Percentiles rank a stretch among this genome's conserved stretches.
Evolutionary conservation across 2,113 vertebrate species (phyloP).

Genomic region (Dasyurus viverrinus): DNA sequence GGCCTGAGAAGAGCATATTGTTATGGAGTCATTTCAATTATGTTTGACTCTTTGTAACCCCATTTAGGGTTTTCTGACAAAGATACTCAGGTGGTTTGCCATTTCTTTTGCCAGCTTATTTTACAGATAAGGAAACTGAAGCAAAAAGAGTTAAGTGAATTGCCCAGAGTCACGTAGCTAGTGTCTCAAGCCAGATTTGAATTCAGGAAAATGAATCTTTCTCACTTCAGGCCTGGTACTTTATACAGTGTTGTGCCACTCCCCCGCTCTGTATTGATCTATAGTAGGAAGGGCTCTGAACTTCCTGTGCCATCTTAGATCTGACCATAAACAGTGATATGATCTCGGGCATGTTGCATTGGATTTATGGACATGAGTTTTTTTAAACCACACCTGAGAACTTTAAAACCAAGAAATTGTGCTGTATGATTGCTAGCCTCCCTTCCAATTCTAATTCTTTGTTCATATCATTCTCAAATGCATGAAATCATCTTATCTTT

Average conservation of each 20-base stretch:
- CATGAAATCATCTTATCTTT: slow-evolving; percentile 41
- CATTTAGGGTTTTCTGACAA: background rate
- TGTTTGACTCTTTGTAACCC: background rate
- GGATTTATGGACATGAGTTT: background rate
- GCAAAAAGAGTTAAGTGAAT: background rate
- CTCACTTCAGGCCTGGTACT: background rate
- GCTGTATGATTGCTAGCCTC: background rate
- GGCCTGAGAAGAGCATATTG: background rate
- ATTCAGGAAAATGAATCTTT: background rate
- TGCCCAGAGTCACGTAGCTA: background rate
- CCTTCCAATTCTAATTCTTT: background rate
- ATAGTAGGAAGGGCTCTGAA: background rate
- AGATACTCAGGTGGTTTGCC: background rate
- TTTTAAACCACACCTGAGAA: background rate
- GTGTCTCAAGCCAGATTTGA: background rate
- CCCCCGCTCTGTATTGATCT: background rate
- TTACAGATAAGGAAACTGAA: background rate
- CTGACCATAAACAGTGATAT: background rate
- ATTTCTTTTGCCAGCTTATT: background rate
- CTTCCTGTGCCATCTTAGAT: background rate
- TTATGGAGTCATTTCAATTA: background rate
- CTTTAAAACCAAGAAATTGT: background rate
- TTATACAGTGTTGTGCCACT: background rate
- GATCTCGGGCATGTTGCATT: background rate
- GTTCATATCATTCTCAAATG: background rate